Evolutionary conservation across 2,888 invertebrate genomes (phyloP).

Genomic region (Drosophila antonietae): DNA sequence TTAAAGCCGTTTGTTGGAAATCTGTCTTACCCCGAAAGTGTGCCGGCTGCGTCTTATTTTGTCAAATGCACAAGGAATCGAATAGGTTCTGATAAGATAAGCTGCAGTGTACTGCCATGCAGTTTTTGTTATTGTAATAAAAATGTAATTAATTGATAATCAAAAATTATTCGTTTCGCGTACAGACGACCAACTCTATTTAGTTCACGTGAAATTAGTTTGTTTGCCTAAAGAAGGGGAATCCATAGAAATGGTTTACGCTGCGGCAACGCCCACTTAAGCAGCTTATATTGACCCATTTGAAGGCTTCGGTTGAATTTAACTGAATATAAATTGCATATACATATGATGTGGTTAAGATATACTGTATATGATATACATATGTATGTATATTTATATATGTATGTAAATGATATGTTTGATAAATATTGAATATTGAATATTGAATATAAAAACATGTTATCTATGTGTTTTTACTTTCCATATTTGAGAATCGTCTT

Average conservation of each 20-base stretch:
- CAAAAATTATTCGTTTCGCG: constrained; percentile 41
- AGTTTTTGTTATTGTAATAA: constrained; percentile 25
- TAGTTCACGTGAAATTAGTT: constrained; percentile 8
- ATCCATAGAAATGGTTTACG: constrained; percentile 41
- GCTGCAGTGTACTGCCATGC: constrained; percentile 26
- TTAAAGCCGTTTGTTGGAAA: constrained; percentile 20
- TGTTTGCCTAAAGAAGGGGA: not conserved
- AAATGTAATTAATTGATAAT: constrained; percentile 77
- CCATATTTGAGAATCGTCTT: not conserved
- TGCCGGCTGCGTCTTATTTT: constrained; percentile 63
- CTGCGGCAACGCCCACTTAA: constrained; percentile 15
- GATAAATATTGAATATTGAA: not conserved
- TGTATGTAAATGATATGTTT: not conserved
- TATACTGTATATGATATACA: not conserved
- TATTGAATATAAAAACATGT: not conserved
- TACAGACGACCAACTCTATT: not conserved
- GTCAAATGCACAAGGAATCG: constrained; percentile 47
- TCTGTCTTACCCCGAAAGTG: constrained; percentile 46
- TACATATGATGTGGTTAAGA: not conserved
- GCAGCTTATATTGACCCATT: constrained; percentile 46
- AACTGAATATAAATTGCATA: not conserved
- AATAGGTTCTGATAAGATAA: constrained; percentile 54
- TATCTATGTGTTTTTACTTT: not conserved
- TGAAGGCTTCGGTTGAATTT: not conserved
- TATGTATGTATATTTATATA: not conserved